These are phyloP conservation scores for Argynnis bischoffii DNA, from an alignment of 2,888 invertebrate species.

Conservation along the genomic window DNA sequence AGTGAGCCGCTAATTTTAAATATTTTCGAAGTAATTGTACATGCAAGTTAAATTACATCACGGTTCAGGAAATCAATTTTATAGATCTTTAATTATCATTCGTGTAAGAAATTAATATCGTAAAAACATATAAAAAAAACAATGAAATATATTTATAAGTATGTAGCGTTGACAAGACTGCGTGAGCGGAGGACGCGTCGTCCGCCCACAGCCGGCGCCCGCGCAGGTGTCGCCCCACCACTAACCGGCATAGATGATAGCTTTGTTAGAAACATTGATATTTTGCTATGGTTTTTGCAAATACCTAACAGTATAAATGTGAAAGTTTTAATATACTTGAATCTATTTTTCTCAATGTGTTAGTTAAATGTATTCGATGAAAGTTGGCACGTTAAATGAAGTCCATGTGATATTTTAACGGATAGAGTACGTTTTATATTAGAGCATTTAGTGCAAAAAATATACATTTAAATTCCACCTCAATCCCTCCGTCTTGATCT, in stretches of 20 bases:
- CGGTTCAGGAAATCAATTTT: no score
- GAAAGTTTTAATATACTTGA: no score
- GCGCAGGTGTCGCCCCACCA: constrained; percentile 40
- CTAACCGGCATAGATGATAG: constrained; percentile 9
- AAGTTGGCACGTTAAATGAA: not conserved
- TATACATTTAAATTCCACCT: no score
- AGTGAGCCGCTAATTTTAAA: no score
- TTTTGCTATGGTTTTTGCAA: not conserved
- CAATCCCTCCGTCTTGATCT: no score
- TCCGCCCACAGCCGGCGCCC: constrained; percentile 64
- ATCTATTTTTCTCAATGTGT: no score
- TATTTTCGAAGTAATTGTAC: no score
- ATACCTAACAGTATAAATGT: no score
- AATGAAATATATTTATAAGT: constrained; percentile 22
- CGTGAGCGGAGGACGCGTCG: constrained; percentile 54
- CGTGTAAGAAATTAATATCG: not conserved
- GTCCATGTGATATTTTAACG: no score
- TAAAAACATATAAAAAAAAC: not conserved
- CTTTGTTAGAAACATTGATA: not conserved
- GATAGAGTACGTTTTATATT: no score
- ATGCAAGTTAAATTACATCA: no score
- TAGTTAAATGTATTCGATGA: not conserved
- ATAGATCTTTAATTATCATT: not conserved
- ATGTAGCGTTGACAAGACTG: constrained; percentile 32
- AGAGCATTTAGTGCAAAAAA: no score